These are phyloP conservation scores for Chaetophractus vellerosus DNA, from an alignment of 2,797 vertebrate genomes.

Conservation along the genomic window DNA sequence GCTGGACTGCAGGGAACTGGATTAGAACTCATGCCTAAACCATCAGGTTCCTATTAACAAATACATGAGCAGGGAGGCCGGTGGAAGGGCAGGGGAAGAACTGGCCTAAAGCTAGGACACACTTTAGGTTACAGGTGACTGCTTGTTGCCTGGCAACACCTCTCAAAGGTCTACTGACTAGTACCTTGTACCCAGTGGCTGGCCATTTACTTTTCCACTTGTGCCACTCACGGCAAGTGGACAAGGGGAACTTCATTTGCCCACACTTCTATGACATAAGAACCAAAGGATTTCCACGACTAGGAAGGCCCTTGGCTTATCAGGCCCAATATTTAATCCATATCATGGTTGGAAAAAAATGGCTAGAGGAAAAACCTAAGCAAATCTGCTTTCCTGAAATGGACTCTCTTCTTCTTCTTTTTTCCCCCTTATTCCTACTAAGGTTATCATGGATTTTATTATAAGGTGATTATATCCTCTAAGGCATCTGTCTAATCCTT, in stretches of 20 bases:
- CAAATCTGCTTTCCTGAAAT: constrained; percentile 73
- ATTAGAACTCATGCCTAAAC: background rate
- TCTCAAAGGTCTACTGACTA: background rate
- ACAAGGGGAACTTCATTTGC: background rate
- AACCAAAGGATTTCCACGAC: background rate
- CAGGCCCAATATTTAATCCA: background rate
- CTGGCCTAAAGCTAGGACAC: background rate
- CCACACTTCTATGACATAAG: background rate
- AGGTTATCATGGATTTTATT: constrained; percentile 79
- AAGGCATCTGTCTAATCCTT: constrained; percentile 75
- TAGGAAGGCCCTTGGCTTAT: background rate
- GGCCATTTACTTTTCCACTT: background rate
- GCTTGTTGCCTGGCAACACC: background rate
- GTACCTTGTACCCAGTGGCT: background rate
- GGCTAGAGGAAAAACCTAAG: constrained; percentile 58
- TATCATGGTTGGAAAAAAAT: background rate
- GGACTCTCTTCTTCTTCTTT: constrained; percentile 48
- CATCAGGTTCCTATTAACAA: background rate
- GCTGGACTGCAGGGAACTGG: background rate
- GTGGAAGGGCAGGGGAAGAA: background rate
- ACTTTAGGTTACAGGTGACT: background rate
- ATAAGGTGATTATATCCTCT: constrained; percentile 77
- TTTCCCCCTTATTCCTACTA: constrained; percentile 65
- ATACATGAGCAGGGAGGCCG: background rate
- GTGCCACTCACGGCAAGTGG: background rate